phyloP scores from a whole-genome alignment of 53 echinoderm and acorn worm genomes.

The Astropecten irregularis region DNA sequence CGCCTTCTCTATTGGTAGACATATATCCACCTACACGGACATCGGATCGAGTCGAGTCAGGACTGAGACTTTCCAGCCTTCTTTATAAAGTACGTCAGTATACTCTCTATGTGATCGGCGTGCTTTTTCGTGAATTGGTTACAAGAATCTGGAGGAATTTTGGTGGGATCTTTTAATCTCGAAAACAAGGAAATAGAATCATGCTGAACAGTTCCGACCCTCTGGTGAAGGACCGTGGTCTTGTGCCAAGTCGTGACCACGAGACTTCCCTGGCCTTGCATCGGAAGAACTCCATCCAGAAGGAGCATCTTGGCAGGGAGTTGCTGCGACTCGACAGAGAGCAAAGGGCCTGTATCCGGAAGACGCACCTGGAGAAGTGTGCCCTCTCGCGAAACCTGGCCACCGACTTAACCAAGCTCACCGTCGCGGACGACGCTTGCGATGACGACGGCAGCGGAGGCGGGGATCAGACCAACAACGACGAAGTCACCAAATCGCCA shows the following conservation, averaged over 20 bases:
- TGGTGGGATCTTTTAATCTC: too few relatives aligned
- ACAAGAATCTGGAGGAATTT: too few relatives aligned
- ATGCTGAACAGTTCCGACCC: constrained; percentile 37
- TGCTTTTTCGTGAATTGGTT: too few relatives aligned
- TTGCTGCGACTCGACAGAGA: constrained; percentile 20
- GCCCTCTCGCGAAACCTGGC: constrained; percentile 24
- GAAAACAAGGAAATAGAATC: not conserved
- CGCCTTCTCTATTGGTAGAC: too few relatives aligned
- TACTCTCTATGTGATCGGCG: too few relatives aligned
- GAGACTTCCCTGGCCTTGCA: constrained; percentile 20
- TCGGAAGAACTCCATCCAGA: constrained; percentile 39
- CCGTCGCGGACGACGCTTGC: not conserved
- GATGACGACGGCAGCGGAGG: not conserved
- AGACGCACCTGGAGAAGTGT: constrained; percentile 24
- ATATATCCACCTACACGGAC: too few relatives aligned
- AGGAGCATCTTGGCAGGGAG: constrained; percentile 14
- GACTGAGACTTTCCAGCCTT: too few relatives aligned
- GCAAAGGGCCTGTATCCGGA: constrained; percentile 23
- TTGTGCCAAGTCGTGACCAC: constrained; percentile 4
- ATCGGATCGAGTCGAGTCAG: too few relatives aligned
- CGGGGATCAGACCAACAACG: not conserved
- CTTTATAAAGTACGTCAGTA: too few relatives aligned
- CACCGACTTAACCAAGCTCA: constrained; percentile 12
- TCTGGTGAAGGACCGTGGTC: constrained; percentile 16
- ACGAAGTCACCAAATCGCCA: not conserved